Conservation (phyloP, 2,888 invertebrate species). For the Fissipunctia ypsillon region DNA sequence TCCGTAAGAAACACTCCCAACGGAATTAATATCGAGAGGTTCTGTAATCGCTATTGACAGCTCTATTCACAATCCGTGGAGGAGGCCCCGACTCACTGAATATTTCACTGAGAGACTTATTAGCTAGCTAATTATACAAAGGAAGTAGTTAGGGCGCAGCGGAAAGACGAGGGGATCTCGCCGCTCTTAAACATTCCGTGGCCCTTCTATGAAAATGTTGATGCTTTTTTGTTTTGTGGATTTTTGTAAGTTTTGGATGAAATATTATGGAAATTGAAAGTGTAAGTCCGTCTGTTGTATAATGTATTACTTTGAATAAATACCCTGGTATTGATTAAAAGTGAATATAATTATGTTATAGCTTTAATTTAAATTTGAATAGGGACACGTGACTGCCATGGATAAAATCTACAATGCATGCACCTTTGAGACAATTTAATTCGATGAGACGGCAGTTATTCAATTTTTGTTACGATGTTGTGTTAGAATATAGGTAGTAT, state of each 20-base stretch:
- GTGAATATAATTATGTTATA: too few relatives aligned
- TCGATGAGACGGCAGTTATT: slow-evolving; percentile 32
- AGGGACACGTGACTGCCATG: slow-evolving; percentile 13
- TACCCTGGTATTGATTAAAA: too few relatives aligned
- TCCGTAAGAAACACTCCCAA: slow-evolving; percentile 57
- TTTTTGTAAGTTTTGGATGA: too few relatives aligned
- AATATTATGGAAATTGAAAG: too few relatives aligned
- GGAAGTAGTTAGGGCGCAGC: slow-evolving; percentile 81
- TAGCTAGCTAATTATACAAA: slow-evolving; percentile 88
- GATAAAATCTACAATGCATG: slow-evolving; percentile 29
- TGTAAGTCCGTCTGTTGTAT: too few relatives aligned
- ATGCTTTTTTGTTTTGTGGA: slow-evolving; percentile 22
- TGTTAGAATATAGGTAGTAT: slow-evolving; percentile 24
- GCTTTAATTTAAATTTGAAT: not conserved
- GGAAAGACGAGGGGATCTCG: slow-evolving; percentile 69
- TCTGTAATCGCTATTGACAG: slow-evolving; percentile 84
- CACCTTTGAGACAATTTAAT: slow-evolving; percentile 32
- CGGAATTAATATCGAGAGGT: slow-evolving; percentile 71
- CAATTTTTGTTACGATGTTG: slow-evolving; percentile 7
- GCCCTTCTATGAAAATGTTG: slow-evolving; percentile 27
- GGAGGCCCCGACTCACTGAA: slow-evolving; percentile 77
- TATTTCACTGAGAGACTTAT: slow-evolving; percentile 85
- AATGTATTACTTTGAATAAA: too few relatives aligned
- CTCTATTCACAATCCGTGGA: slow-evolving; percentile 74
- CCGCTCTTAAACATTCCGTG: slow-evolving; percentile 47